Evolutionary conservation across 2,888 invertebrate species (phyloP), one percentile per base, ranked within the genome.

Genomic region (Scaptomyza caliginosa): DNA sequence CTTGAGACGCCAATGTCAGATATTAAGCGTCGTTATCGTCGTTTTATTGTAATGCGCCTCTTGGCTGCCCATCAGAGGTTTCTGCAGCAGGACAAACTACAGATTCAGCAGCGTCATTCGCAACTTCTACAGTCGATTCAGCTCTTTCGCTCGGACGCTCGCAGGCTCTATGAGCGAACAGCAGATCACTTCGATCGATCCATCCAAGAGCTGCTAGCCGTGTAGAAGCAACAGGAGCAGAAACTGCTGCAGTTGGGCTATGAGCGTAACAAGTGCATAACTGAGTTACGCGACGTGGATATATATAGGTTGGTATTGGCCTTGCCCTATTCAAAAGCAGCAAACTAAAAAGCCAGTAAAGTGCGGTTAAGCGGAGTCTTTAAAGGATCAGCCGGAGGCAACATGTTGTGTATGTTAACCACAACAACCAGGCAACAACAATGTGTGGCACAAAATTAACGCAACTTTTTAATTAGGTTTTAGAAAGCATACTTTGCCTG

Each of bases 41-140:
- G 90, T 19, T 90, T 84, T 38, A 59, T 91, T 1, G 62, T 91
- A n/a, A 85, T 90, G 67, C 89, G 89, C 8, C 66, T 91, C 3
- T 43, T 91, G 16, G 75, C 81, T 1, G 88, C 88, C 8, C 78
- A 89, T 7, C 84, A 89, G 70, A 21, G 81, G 2, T 59, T 80
- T 21, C 5, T 67, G 4, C 24, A 36, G 3, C 24, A 39, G 0
- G 42, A 34, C 11, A 10, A 7, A 1, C 1, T 1, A 0, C 46
- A 48, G 11, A 49, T 51, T 1, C 10, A 42, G 3, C 32, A n/a
- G 0, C 45, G 58, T 0, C 88, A 67, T n/a, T 34, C 40, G 16
- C 74, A 82, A 5, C 83, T 88, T 2, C 66, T 84, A 45, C 50
- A 66, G 28, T 78, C 81, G 8, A 86, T 91, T 13, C 77, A 82